Evolutionary conservation across 2,888 invertebrate genomes (phyloP).

Genomic region (Argyra leucocephala): DNA sequence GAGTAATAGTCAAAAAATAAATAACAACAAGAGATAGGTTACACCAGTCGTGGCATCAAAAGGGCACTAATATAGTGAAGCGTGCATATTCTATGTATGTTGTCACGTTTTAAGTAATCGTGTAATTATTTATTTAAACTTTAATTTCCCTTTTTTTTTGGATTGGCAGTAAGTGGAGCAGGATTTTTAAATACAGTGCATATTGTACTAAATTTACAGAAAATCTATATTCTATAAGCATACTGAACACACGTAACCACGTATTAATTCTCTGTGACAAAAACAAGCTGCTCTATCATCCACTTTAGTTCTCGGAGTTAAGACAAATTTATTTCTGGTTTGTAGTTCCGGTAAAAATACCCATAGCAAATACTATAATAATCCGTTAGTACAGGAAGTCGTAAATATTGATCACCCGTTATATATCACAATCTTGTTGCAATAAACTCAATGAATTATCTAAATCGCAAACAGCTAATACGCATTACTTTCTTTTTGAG

Average conservation of each 20-base stretch:
- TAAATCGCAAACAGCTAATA: slow-evolving; percentile 85
- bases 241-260: slow-evolving; percentile 95
- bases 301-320: slow-evolving; percentile 83
- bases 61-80: too few species aligned
- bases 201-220: slow-evolving; percentile 94
- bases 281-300: slow-evolving; percentile 97
- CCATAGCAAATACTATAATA: slow-evolving; percentile 58
- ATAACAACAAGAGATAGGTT: too few species aligned
- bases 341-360: slow-evolving; percentile 82
- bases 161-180: slow-evolving; percentile 65
- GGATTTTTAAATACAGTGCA: slow-evolving; percentile 89
- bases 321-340: slow-evolving; percentile 67
- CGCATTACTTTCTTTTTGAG: slow-evolving; percentile 77
- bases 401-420: slow-evolving; percentile 83
- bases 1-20: too few species aligned
- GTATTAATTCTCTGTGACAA: slow-evolving; percentile 89
- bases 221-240: slow-evolving; percentile 91
- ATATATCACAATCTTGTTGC: slow-evolving; percentile 96
- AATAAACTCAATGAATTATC: slow-evolving; percentile 82
- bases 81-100: too few species aligned
- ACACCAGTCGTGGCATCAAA: too few species aligned
- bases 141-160: slow-evolving; percentile 76
- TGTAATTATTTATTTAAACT: slow-evolving; percentile 28
- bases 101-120: too few species aligned
- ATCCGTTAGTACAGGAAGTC: slow-evolving; percentile 75